Evolutionary conservation across 2,113 vertebrate genomes (phyloP), one percentile per base, ranked within the genome.

Genomic region (Aleadryas rufinucha): DNA sequence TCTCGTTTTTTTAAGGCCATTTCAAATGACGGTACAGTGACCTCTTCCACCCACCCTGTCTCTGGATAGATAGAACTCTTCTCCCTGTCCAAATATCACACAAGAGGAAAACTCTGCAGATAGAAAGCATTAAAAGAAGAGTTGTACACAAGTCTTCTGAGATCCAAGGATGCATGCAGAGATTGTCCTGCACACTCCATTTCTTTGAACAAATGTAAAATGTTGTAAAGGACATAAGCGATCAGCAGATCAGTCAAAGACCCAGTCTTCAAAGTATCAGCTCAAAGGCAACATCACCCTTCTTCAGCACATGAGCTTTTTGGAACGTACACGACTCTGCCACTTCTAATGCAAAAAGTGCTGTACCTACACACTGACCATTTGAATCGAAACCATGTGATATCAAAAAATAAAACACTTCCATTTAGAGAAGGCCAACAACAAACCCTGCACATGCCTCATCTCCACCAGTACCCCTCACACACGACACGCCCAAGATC

Each of bases 1-100:
- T 1, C 24, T 37, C 2, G 1, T 37, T 60, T 39, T 37, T 39
- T 13, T 6, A 19, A 39, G 26, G 10, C 16, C 3, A 2, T 61
- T 61, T 39, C 35, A 61, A 61, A 61, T 0, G 24, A 28, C 28
- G 39, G 26, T 26, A 19, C 8, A 39, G 35, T 39, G 35, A 39
- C 35, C 7, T 61, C 59, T 61, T 39, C 35, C 26, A 61, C 59
- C 35, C 35, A 28, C 59, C 35, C 26, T 19, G 59, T 28, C 59
- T 39, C 35, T 28, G 59, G 59, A 61, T 26, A 61, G 35, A 61
- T 11, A 61, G 16, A 37, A 61, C 26, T 11, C 26, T 19, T 28
- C 7, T 28, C 35, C 35, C 59, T 19, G 11, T 39, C 59, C 35
- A 27, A 39, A 60, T 60, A 61, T 13, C 24, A 61, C 26, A 28